Evolutionary conservation across 2,888 invertebrate genomes (phyloP).

Genomic region (Agrotis ipsilon): DNA sequence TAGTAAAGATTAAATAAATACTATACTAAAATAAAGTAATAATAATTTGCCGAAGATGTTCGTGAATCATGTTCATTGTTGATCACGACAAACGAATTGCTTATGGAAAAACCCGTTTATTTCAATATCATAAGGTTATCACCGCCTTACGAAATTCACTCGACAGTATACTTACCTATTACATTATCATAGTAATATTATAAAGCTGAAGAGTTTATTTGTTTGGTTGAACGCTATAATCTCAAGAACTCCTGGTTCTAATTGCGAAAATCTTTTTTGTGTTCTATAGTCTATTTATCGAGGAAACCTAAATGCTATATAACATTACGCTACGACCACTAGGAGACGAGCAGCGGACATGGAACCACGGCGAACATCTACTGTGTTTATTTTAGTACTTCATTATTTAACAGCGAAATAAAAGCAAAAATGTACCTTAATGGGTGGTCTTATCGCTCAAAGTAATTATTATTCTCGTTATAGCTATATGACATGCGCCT

Average conservation of each 20-base stretch:
- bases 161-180: too few species aligned
- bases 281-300: too few species aligned
- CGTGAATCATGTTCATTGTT: neutral
- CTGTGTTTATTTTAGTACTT: too few species aligned
- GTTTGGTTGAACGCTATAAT: too few species aligned
- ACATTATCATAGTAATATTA: too few species aligned
- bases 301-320: too few species aligned
- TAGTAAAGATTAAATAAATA: too few species aligned
- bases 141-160: neutral
- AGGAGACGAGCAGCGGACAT: too few species aligned
- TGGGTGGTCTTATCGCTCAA: slow-evolving; percentile 16
- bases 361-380: too few species aligned
- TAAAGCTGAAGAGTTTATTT: neutral
- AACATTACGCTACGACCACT: too few species aligned
- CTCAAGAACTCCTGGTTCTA: too few species aligned
- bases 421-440: neutral
- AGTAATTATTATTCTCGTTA: slow-evolving; percentile 2
- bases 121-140: slow-evolving; percentile 2
- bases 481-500: neutral
- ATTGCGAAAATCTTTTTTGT: too few species aligned
- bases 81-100: neutral
- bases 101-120: neutral
- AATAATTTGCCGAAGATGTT: neutral
- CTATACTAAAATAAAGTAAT: neutral
- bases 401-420: neutral